Evolutionary conservation across 1,140 invertebrate species (phyloP).

Genomic region (Neodiprion pinetum): DNA sequence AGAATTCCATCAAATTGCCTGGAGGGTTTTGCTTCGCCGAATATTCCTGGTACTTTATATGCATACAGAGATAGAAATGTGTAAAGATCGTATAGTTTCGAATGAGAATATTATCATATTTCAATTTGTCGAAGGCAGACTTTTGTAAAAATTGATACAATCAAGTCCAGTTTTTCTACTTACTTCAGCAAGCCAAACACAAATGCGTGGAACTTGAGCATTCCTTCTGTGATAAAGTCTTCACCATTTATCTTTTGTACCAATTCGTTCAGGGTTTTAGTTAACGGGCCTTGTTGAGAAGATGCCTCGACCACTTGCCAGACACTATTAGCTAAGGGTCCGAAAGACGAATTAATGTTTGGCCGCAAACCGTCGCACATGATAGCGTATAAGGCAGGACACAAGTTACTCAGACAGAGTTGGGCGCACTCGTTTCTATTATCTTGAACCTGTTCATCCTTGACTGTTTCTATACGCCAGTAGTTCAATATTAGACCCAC

Average conservation of each 20-base stretch:
- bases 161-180: constrained; percentile 47
- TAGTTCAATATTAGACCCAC: constrained; percentile 70
- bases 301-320: constrained; percentile 90
- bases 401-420: constrained; percentile 75
- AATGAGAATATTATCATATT: constrained; percentile 4
- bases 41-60: no score
- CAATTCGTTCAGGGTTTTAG: constrained; percentile 85
- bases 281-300: constrained; percentile 85
- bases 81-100: constrained; percentile 8
- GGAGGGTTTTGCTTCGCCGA: no score
- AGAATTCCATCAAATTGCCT: no score
- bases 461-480: constrained; percentile 51
- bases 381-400: constrained; percentile 84
- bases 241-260: constrained; percentile 86
- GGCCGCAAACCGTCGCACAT: constrained; percentile 85
- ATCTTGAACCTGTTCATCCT: constrained; percentile 43
- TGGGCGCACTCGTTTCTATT: constrained; percentile 67
- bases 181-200: constrained; percentile 89
- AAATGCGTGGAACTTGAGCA: constrained; percentile 90
- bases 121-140: no score
- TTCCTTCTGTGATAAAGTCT: constrained; percentile 82
- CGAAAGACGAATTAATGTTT: constrained; percentile 83
- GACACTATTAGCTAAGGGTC: constrained; percentile 84
- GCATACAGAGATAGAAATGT: not conserved
- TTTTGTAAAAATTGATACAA: no score